Evolutionary conservation across 2,113 vertebrate species (phyloP).

Genomic region (Sorex araneus): DNA sequence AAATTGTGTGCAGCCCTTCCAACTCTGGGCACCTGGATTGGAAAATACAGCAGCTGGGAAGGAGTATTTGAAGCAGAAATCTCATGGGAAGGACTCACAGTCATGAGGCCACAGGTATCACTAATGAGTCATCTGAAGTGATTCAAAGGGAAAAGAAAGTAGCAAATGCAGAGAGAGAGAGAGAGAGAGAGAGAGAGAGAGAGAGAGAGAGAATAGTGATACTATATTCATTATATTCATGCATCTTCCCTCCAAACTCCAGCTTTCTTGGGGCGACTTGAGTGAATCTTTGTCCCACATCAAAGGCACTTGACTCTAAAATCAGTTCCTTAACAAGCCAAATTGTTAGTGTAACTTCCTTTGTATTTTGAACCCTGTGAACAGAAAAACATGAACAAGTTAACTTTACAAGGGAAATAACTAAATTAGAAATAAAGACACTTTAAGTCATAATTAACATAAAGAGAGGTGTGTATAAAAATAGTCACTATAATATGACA

Average conservation of each 20-base stretch:
- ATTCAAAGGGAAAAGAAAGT: neutral
- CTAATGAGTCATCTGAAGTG: neutral
- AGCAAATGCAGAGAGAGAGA: neutral
- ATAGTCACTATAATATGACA: neutral
- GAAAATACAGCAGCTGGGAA: neutral
- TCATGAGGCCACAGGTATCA: neutral
- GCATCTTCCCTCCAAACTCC: neutral
- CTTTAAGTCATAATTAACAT: constrained; percentile 11
- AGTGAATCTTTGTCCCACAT: neutral
- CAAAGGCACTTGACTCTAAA: constrained; percentile 48
- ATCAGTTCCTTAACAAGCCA: neutral
- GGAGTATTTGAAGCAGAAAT: constrained; percentile 19
- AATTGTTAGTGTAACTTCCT: neutral
- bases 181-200: too few relatives aligned
- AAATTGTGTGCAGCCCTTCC: neutral
- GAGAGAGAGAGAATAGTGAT: too few relatives aligned
- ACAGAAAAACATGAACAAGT: neutral
- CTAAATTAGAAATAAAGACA: neutral
- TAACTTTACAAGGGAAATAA: neutral
- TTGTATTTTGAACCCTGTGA: neutral
- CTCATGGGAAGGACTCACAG: neutral
- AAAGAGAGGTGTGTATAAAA: neutral
- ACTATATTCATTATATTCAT: too few relatives aligned
- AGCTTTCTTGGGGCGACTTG: neutral
- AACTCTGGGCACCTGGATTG: neutral